Evolutionary conservation across 1,140 invertebrate genomes (phyloP).

Genomic region (Neodiprion pinetum): DNA sequence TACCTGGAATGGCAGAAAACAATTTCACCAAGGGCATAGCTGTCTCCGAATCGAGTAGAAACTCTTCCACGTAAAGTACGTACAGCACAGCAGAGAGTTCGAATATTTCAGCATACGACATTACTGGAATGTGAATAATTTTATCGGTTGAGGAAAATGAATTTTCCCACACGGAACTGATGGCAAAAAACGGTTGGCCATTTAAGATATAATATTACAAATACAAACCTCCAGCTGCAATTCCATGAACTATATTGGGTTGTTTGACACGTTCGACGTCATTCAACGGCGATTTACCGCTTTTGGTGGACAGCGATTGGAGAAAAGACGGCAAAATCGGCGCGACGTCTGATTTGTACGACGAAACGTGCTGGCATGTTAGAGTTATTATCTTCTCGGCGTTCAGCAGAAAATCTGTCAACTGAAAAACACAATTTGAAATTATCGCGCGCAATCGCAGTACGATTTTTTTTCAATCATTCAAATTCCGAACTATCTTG

Average conservation of each 20-base stretch:
- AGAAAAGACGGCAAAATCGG: conserved; percentile 40
- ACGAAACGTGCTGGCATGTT: conserved; percentile 44
- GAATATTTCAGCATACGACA: conserved; percentile 50
- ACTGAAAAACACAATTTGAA: conserved; percentile 34
- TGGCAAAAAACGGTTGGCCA: neutral
- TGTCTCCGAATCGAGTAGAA: conserved; percentile 47
- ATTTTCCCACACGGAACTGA: neutral
- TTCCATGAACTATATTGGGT: conserved; percentile 55
- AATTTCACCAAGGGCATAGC: conserved; percentile 47
- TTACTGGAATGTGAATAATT: conserved; percentile 41
- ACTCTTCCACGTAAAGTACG: conserved; percentile 51
- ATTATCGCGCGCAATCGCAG: no score
- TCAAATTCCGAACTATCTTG: no score
- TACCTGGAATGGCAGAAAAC: conserved; percentile 40
- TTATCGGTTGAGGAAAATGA: conserved; percentile 8
- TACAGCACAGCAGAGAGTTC: conserved; percentile 44
- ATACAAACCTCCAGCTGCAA: conserved; percentile 52
- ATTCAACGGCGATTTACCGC: conserved; percentile 26
- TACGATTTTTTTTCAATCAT: no score
- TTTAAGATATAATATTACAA: neutral
- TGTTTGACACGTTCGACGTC: conserved; percentile 40
- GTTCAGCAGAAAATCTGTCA: conserved; percentile 40
- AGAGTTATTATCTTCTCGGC: conserved; percentile 41
- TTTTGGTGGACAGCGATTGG: conserved; percentile 42
- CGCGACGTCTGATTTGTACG: conserved; percentile 40